These are phyloP conservation scores for Autographa gamma DNA, from an alignment of 2,888 invertebrate genomes.

Conservation along the genomic window DNA sequence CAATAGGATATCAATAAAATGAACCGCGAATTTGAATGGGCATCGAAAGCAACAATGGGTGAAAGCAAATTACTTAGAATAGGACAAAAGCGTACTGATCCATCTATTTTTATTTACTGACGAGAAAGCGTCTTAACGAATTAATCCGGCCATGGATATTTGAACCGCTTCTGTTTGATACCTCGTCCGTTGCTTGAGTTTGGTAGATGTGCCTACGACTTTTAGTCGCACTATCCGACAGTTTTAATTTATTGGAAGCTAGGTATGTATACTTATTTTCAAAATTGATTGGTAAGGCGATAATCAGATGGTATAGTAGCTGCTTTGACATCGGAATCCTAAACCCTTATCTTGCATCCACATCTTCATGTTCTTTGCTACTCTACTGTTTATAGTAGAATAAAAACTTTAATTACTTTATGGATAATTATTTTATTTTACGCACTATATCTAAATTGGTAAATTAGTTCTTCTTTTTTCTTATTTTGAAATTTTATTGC, in stretches of 20 bases:
- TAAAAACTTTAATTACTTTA: not conserved
- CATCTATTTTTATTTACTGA: slow-evolving; percentile 75
- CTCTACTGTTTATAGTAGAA: not conserved
- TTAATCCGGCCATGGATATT: slow-evolving; percentile 76
- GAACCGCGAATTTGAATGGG: slow-evolving; percentile 55
- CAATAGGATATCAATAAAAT: slow-evolving; percentile 47
- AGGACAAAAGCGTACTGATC: slow-evolving; percentile 71
- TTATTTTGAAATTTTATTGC: slow-evolving; percentile 1
- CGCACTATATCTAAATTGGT: not conserved
- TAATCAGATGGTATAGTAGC: not conserved
- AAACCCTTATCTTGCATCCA: too few species aligned
- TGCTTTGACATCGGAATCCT: too few species aligned
- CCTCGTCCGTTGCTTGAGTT: slow-evolving; percentile 60
- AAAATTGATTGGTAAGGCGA: too few species aligned
- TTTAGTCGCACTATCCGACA: too few species aligned
- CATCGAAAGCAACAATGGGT: slow-evolving; percentile 67
- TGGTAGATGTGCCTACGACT: not conserved
- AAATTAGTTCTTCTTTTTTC: not conserved
- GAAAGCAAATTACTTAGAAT: slow-evolving; percentile 73
- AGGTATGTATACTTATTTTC: too few species aligned
- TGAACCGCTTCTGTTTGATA: slow-evolving; percentile 70
- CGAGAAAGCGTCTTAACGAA: slow-evolving; percentile 76
- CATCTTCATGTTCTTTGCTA: not conserved
- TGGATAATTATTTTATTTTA: not conserved
- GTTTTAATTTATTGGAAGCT: too few species aligned